Base-by-base conservation (phyloP, 2,113 vertebrate genomes). In the Hippocampus comes region DNA sequence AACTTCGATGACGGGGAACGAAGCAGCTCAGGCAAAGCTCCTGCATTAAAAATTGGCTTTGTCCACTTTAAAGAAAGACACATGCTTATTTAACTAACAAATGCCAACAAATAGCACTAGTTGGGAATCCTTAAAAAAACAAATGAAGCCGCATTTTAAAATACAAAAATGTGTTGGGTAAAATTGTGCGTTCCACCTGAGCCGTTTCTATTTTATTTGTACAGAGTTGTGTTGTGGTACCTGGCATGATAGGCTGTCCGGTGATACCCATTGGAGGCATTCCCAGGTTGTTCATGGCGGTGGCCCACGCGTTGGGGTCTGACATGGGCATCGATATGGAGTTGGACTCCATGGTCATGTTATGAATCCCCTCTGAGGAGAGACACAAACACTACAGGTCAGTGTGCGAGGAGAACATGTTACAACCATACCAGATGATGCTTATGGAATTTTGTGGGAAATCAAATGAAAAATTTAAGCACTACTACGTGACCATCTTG, bases 221-320 rank as follows among this genome's bases (percentile, higher is more conserved):
- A 38, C 9, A 25, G 2, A 18, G 64, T 66, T 41, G 17, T 20
- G 18, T 30, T 49, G 48, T 10, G 30, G 51, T 94, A 98, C 97
- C 96, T 85, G 95, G 92, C 85, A 98, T 91, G 70, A 97, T 93
- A 14, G 95, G 95, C 82, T 96, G 95, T 85, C 94, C 95, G 0
- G 93, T 92, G 78, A 98, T 94, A 73, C 95, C 93, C 76, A 98
- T 92, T 2, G 95, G 95, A 83, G 95, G 92, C 96, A 98, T 97
- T 64, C 96, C 95, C 63, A 98, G 93, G 83, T 97, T 98, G 91
- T 97, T 97, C 97, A 98, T 97, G n/a, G 96, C 97, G 3, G 96
- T 97, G 41, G 95, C 93, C 97, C 96, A 98, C 73, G 95, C 93
- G 15, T 90, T 93, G 8, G 95, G 95, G 86, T 98, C 95, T 0